Conservation (phyloP, 2,888 invertebrate species). For the Acrocera orbiculus region DNA sequence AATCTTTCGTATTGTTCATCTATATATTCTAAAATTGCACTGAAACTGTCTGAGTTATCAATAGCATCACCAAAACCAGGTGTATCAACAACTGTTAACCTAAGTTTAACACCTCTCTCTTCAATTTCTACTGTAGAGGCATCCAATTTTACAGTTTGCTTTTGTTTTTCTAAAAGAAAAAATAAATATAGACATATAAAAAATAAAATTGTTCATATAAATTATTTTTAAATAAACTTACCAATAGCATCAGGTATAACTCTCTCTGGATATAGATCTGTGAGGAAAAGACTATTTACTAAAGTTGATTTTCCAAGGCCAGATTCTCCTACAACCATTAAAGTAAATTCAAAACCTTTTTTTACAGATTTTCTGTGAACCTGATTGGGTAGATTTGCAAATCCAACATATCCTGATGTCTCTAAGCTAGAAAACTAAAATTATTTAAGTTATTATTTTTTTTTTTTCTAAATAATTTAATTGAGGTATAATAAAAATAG, state of each 20-base stretch:
- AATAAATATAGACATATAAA: neutral
- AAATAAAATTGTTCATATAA: neutral
- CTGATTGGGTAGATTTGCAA: conserved; percentile 87
- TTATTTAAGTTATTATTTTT: too few species aligned
- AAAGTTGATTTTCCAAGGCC: conserved; percentile 91
- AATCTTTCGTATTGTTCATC: conserved; percentile 93
- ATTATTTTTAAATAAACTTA: conserved; percentile 28
- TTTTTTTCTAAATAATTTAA: too few species aligned
- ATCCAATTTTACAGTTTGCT: conserved; percentile 83
- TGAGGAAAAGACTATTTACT: conserved; percentile 85
- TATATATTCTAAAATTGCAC: conserved; percentile 84
- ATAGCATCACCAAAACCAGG: conserved; percentile 94
- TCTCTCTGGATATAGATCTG: conserved; percentile 87
- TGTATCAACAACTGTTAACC: conserved; percentile 87
- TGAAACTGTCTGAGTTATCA: conserved; percentile 85
- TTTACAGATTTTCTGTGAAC: conserved; percentile 95
- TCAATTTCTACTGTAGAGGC: conserved; percentile 97
- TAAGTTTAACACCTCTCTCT: conserved; percentile 82
- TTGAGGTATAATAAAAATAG: too few species aligned
- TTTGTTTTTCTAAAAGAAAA: conserved; percentile 54
- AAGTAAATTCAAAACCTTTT: conserved; percentile 92
- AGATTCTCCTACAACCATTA: conserved; percentile 89
- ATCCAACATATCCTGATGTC: conserved; percentile 61
- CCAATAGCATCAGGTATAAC: conserved; percentile 75
- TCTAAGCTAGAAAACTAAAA: conserved; percentile 66